These are phyloP conservation scores for Engraulis encrasicolus DNA, from an alignment of 2,113 vertebrate species.

Conservation along the genomic window DNA sequence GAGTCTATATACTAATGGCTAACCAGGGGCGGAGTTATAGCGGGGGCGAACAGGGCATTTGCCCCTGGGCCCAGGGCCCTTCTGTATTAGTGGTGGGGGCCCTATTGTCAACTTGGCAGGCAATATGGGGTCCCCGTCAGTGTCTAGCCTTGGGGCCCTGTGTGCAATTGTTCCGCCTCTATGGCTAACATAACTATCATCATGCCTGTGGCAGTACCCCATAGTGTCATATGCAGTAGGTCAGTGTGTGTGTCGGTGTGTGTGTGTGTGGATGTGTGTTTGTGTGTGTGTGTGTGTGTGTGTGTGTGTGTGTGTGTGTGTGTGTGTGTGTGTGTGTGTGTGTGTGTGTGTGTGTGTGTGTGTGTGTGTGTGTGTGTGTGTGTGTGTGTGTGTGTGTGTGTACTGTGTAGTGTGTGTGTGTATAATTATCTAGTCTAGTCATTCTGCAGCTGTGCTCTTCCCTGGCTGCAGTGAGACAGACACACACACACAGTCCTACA, in stretches of 20 bases:
- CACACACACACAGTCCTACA: too few relatives aligned
- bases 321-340: neutral
- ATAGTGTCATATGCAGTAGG: neutral
- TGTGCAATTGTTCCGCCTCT: too few relatives aligned
- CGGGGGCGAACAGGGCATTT: too few relatives aligned
- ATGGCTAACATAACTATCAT: too few relatives aligned
- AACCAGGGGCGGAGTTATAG: too few relatives aligned
- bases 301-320: constrained; percentile 13
- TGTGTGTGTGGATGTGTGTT: neutral
- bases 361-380: neutral
- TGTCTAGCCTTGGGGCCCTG: too few relatives aligned
- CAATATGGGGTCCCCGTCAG: too few relatives aligned
- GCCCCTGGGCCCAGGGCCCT: too few relatives aligned
- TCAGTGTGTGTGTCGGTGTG: too few relatives aligned
- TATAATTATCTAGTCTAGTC: neutral
- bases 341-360: neutral
- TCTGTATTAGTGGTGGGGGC: too few relatives aligned
- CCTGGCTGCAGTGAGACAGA: neutral
- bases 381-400: neutral
- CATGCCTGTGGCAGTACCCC: neutral
- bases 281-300: neutral
- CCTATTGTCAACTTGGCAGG: too few relatives aligned
- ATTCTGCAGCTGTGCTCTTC: neutral
- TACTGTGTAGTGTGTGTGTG: neutral
- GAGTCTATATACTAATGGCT: too few relatives aligned